Evolutionary conservation across 2,113 vertebrate species (phyloP).

Genomic region (Sula dactylatra): DNA sequence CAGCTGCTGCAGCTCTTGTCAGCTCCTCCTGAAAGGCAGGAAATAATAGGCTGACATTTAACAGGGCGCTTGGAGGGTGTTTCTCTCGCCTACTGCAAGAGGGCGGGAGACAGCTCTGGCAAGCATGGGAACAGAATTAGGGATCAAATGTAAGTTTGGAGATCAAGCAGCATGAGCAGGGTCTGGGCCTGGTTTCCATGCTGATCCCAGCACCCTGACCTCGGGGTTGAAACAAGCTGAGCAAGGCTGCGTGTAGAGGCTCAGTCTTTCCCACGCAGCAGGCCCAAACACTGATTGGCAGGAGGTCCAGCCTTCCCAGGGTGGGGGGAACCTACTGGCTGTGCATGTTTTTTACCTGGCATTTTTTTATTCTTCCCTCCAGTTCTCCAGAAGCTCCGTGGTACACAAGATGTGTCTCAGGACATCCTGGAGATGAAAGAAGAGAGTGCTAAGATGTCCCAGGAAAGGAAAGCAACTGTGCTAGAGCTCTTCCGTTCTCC

Average conservation of each 20-base stretch:
- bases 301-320: background rate
- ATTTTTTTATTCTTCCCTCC: background rate
- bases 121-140: background rate
- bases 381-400: conserved; percentile 87
- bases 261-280: background rate
- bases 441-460: conserved; percentile 84
- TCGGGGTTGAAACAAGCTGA: background rate
- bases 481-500: conserved; percentile 84
- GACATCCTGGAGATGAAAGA: conserved; percentile 95
- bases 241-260: background rate
- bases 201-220: background rate
- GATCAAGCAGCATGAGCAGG: background rate
- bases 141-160: background rate
- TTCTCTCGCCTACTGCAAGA: background rate
- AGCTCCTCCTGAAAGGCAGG: background rate
- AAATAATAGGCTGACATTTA: background rate
- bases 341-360: background rate
- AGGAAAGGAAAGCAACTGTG: conserved; percentile 88
- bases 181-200: background rate
- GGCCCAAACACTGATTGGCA: background rate
- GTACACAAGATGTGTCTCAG: conserved; percentile 78
- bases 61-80: background rate
- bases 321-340: background rate
- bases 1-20: background rate
- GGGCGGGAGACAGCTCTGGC: background rate